Base-by-base conservation (phyloP, 2,113 vertebrate species). In the Pelvicachromis taeniatus region DNA sequence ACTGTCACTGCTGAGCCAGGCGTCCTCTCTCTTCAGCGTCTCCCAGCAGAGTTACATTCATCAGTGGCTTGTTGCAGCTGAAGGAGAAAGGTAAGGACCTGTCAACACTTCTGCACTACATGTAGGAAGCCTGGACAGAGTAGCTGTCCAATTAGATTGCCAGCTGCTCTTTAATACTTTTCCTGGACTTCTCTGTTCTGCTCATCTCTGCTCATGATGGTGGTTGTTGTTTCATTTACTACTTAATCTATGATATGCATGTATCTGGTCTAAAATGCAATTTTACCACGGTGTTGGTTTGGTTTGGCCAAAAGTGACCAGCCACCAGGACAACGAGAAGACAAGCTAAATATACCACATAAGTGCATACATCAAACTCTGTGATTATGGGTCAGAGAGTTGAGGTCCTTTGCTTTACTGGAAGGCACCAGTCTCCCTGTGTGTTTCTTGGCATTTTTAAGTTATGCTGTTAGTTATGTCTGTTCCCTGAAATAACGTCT, bases 371-470 rank as follows among this genome's bases (percentile, higher is more conserved):
- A 87, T 80, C 56, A 75, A 79, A 82, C 83, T 85, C 89, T 91
- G 85, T 92, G 87, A 93, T 94, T 93, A 93, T 92, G 77, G 92
- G 83, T 91, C 83, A 88, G 80, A n/a, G 9, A 63, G 59, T 63
- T 38, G 59, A 86, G 45, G 75, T 86, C 80, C 78, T 85, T 40
- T 63, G 86, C 86, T 82, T 80, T 23, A 84, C 75, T 3, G n/a
- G 54, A 82, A 53, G 54, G 73, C 80, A 42, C 35, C 56, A 52
- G 12, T 6, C 4, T 87, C 53, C 61, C 16, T 61, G 5, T 89
- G 38, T 75, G 79, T 88, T 29, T 89, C 54, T 88, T 83, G 77
- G 84, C 86, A 82, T 88, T 78, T 87, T 33, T 54, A 31, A 78
- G 56, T 70, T 78, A 11, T 70, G 65, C 38, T 81, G 82, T 81